Evolutionary conservation across 1,140 invertebrate species (phyloP), one percentile per base, ranked within the genome.

Genomic region (Drosophila littoralis): DNA sequence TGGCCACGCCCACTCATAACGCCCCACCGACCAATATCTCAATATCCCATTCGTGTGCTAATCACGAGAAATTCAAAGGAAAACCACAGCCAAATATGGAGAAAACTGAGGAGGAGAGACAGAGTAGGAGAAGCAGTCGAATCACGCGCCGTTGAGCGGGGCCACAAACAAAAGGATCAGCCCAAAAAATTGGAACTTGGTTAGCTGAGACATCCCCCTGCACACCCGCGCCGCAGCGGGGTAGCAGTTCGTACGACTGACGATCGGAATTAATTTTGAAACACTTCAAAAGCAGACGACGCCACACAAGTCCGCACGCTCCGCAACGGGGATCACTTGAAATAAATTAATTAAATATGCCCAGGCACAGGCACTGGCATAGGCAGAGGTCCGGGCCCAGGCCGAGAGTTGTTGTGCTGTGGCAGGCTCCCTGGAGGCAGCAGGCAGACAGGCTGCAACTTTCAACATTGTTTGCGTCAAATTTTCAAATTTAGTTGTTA

Each of bases 301-400:
- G 66, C 66, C 81, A 67, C 42, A 75, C 64, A 28, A 69, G 60
- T 64, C 54, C 68, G 66, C 75, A 71, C 80, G 68, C 60, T 55
- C 54, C 43, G 45, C 57, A 43, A 51, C 61, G 38, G 69, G 45
- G 74, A 75, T 72, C 68, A 64, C 60, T 73, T 67, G 74, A 89
- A 81, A 89, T 89, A 89, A 89, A 89, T 89, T 89, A 89, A 89
- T 89, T 89, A 89, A 89, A 89, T 89, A 89, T 88, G 79, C 83
- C 77, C 72, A 40, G 43, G 32, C 22, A 10, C 22, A 38, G 17
- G n/a, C 22, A 10, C 22, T 33, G 17, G n/a, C 50, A 7, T n/a
- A 52, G 69, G 22, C 28, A 2, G 33, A 51, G 32, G 40, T 28
- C 22, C 22, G 22, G 22, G 5, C 12, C 2, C 8, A 15, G 54